These are phyloP conservation scores for Apogon talboti DNA, from an alignment of 2,797 vertebrate species.

Conservation along the genomic window DNA sequence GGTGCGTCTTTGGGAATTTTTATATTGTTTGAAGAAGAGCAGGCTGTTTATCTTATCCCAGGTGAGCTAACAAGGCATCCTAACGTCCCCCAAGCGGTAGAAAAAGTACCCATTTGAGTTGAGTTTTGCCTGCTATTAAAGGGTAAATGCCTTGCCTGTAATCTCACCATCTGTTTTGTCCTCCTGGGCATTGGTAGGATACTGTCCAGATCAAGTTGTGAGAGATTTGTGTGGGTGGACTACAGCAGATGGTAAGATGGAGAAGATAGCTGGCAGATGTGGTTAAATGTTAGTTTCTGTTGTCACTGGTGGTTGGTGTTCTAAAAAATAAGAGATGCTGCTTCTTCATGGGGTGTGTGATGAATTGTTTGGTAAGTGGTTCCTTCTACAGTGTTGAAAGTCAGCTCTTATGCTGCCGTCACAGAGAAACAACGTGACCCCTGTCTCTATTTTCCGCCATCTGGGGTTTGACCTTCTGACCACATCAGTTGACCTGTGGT, in stretches of 20 bases:
- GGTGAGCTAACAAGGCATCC: constrained; percentile 28
- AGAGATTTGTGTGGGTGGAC: constrained; percentile 65
- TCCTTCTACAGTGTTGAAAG: neutral
- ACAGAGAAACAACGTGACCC: constrained; percentile 20
- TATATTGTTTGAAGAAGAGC: neutral
- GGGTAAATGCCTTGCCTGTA: constrained; percentile 52
- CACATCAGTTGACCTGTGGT: constrained; percentile 43
- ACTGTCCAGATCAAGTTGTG: constrained; percentile 66
- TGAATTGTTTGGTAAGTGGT: constrained; percentile 12
- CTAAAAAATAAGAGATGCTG: neutral
- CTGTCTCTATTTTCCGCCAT: constrained; percentile 42
- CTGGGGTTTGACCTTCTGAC: constrained; percentile 59
- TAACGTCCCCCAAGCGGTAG: neutral
- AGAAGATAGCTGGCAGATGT: constrained; percentile 59
- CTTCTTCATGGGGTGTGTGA: neutral
- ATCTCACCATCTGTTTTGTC: constrained; percentile 70
- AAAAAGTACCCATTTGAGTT: constrained; percentile 19
- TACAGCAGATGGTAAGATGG: constrained; percentile 72
- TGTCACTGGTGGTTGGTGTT: constrained; percentile 1
- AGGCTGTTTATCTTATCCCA: constrained; percentile 6
- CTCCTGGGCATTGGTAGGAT: constrained; percentile 68
- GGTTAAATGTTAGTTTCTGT: constrained; percentile 24
- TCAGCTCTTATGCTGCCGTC: constrained; percentile 2
- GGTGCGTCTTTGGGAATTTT: neutral
- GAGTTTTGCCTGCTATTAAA: constrained; percentile 46